A percentile compares a stretch with the other conserved stretches of the same genome.
Conservation (phyloP, 2,888 invertebrate species). For the Troides oblongomaculatus region DNA sequence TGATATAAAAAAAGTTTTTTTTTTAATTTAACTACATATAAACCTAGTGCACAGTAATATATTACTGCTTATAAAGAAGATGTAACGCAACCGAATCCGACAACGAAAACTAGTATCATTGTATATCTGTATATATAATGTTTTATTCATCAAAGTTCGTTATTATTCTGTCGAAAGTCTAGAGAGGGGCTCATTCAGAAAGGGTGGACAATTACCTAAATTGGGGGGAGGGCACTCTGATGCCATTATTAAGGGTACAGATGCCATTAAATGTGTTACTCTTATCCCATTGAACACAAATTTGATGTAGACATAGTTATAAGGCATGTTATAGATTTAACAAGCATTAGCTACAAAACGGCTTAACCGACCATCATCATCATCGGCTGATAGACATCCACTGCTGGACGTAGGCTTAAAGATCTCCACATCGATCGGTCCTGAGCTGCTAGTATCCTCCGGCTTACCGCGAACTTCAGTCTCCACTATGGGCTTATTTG, state of each 20-base stretch:
- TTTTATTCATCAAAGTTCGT: slow-evolving; percentile 1
- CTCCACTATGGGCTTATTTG: too few species aligned
- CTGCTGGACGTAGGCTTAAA: too few species aligned
- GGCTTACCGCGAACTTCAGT: too few species aligned
- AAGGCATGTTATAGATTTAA: background rate
- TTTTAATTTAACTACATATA: too few species aligned
- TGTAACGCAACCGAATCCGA: background rate
- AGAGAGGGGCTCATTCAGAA: slow-evolving; percentile 1
- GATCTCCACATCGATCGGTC: too few species aligned
- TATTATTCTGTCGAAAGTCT: background rate
- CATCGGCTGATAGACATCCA: too few species aligned
- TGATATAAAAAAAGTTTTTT: too few species aligned
- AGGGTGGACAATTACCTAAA: slow-evolving; percentile 5
- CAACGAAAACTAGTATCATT: background rate
- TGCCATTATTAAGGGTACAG: slow-evolving; percentile 4
- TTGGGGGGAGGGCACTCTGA: background rate
- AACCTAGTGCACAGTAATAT: too few species aligned
- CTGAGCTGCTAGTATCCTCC: too few species aligned
- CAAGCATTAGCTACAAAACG: too few species aligned
- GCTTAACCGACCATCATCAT: too few species aligned
- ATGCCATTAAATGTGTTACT: background rate
- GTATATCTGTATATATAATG: background rate
- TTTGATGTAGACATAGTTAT: background rate
- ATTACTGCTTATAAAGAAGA: background rate
- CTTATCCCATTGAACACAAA: background rate